A percentile compares a stretch with the other conserved stretches of the same genome.
Conservation (phyloP, 2,113 vertebrate genomes). For the Strix aluco region DNA sequence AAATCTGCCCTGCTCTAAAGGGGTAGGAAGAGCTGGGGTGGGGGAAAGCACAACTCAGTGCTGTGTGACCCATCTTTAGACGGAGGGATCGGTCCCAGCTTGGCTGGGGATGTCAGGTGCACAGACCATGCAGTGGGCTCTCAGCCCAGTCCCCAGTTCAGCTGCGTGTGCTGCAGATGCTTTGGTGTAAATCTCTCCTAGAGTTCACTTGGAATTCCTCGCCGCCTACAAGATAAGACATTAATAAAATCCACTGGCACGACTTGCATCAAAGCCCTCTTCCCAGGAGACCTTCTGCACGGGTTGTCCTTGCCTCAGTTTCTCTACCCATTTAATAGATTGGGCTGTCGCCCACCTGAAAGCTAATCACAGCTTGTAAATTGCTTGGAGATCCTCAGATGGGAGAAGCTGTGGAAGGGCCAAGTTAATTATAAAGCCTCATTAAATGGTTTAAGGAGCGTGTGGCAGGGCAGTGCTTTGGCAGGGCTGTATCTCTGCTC, state of each 20-base stretch:
- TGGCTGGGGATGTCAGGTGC: background rate
- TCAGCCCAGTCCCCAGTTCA: background rate
- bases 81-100: background rate
- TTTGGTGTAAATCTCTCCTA: background rate
- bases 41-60: rapidly evolving
- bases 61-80: background rate
- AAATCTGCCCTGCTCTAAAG: background rate
- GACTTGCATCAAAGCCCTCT: background rate
- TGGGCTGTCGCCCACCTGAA: background rate
- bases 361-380: constrained; percentile 10
- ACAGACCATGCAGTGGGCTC: background rate
- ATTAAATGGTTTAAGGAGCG: constrained; percentile 27
- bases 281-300: background rate
- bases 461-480: constrained; percentile 13
- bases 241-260: background rate
- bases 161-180: background rate
- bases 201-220: background rate
- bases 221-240: background rate
- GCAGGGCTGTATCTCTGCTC: background rate
- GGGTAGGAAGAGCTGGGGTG: background rate
- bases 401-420: constrained; percentile 49
- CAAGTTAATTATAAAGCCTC: constrained; percentile 54
- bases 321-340: background rate
- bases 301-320: background rate
- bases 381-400: constrained; percentile 32